These are phyloP conservation scores for Leptopilina boulardi DNA, from an alignment of 1,140 invertebrate genomes.

Conservation along the genomic window DNA sequence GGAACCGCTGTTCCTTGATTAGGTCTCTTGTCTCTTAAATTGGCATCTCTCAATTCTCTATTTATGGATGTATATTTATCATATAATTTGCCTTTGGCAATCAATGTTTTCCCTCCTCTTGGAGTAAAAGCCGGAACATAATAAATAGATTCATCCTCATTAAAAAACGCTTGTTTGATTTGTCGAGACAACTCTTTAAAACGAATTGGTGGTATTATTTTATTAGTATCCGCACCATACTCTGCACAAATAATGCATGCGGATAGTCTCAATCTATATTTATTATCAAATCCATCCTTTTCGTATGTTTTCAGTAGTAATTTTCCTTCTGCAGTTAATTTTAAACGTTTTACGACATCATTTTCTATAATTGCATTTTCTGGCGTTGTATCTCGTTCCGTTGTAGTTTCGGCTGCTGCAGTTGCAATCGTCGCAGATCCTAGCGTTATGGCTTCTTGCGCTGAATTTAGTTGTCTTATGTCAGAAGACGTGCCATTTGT, in stretches of 20 bases:
- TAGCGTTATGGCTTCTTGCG: background rate
- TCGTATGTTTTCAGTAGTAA: background rate
- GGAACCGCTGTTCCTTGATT: background rate
- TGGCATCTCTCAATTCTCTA: conserved; percentile 25
- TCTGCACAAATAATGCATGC: background rate
- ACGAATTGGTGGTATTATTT: background rate
- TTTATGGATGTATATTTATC: background rate
- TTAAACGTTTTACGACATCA: background rate
- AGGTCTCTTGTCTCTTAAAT: background rate
- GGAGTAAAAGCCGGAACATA: conserved; percentile 6
- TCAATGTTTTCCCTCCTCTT: conserved; percentile 20
- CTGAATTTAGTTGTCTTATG: background rate
- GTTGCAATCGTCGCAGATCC: background rate
- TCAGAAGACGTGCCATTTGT: background rate
- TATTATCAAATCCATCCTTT: background rate
- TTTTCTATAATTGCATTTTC: background rate
- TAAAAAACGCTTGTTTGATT: background rate
- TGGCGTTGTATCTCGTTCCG: background rate
- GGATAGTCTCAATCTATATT: background rate
- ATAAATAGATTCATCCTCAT: background rate
- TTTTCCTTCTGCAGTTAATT: background rate
- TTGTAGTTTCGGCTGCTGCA: background rate
- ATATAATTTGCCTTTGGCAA: conserved; percentile 23
- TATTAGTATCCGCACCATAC: background rate
- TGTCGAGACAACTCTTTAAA: background rate